These are phyloP conservation scores for Aurelia coerulea DNA, from an alignment of 30 jellyfish, hydroid and myxozoan species.

Conservation along the genomic window DNA sequence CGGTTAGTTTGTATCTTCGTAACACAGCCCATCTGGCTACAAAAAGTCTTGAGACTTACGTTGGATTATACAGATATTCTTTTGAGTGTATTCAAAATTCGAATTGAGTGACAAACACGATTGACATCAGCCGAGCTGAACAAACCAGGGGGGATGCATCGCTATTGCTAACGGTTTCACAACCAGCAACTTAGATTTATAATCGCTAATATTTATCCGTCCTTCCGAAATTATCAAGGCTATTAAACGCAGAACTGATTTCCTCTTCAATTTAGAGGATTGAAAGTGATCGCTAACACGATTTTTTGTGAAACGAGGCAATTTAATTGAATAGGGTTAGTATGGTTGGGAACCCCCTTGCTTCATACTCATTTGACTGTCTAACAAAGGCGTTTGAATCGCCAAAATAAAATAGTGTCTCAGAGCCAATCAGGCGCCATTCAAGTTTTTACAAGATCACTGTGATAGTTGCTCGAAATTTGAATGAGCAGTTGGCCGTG, in stretches of 20 bases:
- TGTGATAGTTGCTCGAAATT: slow-evolving; percentile 59
- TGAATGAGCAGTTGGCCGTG: slow-evolving; percentile 58
- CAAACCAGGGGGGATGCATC: slow-evolving; percentile 35
- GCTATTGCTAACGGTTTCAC: background rate
- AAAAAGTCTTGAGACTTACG: slow-evolving; percentile 53
- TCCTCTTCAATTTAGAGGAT: background rate
- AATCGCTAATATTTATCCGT: background rate
- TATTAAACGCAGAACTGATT: background rate
- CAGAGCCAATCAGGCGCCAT: slow-evolving; percentile 89
- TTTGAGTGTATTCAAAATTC: slow-evolving; percentile 46
- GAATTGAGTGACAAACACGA: slow-evolving; percentile 57
- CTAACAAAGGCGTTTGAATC: slow-evolving; percentile 45
- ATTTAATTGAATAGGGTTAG: background rate
- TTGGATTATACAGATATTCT: slow-evolving; percentile 55
- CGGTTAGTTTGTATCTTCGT: slow-evolving; percentile 36
- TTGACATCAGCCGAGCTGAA: slow-evolving; percentile 28
- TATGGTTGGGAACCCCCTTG: slow-evolving; percentile 17
- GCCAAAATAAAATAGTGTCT: slow-evolving; percentile 58
- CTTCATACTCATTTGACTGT: background rate
- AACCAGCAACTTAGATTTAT: background rate
- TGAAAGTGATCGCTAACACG: too few relatives aligned
- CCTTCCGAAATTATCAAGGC: background rate
- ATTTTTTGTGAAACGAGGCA: background rate
- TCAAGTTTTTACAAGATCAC: slow-evolving; percentile 73
- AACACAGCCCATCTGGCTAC: slow-evolving; percentile 71